Base-by-base conservation (phyloP, 2,888 invertebrate genomes). In the Tryphoninae sp. region DNA sequence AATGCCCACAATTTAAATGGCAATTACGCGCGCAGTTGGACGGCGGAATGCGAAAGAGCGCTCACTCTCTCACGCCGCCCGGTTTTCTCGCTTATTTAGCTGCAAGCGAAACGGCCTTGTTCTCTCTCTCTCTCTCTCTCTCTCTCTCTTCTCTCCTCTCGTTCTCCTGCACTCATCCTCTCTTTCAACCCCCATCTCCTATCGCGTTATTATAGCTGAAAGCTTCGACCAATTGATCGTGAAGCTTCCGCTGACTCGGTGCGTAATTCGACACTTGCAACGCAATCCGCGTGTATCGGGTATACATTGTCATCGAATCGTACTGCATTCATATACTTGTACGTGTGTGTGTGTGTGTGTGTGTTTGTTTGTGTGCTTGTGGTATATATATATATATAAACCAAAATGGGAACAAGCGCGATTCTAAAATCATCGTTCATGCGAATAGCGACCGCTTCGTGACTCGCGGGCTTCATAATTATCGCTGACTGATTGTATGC, bases 1-100 rank as follows among this genome's bases (percentile, higher is more conserved):
- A 79, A 82, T 79, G 75, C 51, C 58, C 51, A 62, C 75, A 79
- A 79, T 82, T 82, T 79, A 75, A 76, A 79, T 73, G 76, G 79
- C 82, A 76, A 82, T 82, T 82, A 79, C 62, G 45, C 68, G 67
- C 49, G 51, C 82, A 76, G 67, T 75, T 75, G 65, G 59, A 72
- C 64, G 19, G 23, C 33, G 68, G 79, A 82, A 79, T 62, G 49
- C 76, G 55, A 68, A 67, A 62, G 75, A 79, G 22, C 74, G 69
- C 58, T 1, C 16, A 2, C 55, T 1, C 16, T 19, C 55, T 55
- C 19, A 33, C 11, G 33, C 64, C 8, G 75, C 67, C 45, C 45
- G 19, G 64, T 64, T 80, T 55, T 23, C 65, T 26, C 53, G 71
- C 55, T 65, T 68, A 59, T 78, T 65, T 49, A 53, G 53, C 71